These are phyloP conservation scores for Chionoecetes opilio DNA, from an alignment of 1,140 invertebrate species.

Conservation along the genomic window DNA sequence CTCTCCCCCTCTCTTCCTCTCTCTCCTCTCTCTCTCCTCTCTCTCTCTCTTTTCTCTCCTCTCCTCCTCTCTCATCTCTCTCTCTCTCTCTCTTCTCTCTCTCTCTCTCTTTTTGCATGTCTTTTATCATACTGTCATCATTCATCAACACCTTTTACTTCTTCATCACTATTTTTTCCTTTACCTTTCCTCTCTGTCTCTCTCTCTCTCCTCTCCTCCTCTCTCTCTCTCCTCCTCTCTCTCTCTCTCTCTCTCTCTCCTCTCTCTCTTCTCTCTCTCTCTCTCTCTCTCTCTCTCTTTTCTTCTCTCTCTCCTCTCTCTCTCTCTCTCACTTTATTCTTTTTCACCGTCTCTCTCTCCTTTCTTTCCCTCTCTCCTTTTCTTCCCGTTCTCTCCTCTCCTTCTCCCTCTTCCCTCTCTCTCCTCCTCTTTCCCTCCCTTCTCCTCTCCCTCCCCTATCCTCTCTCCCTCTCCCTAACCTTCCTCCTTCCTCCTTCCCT, in stretches of 20 bases:
- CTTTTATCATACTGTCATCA: not conserved
- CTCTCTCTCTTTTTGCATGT: not conserved
- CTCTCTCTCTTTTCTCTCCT: not conserved
- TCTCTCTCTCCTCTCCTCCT: not conserved
- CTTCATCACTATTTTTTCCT: not conserved
- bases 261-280: not conserved
- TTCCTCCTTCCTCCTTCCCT: not conserved
- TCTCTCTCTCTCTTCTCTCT: not conserved
- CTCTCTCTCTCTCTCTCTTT: not conserved
- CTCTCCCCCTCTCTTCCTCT: not conserved
- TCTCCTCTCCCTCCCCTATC: not conserved
- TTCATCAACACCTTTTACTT: not conserved
- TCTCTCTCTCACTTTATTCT: not conserved
- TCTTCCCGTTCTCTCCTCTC: too few species aligned
- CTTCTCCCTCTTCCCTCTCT: not conserved
- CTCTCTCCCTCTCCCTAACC: not conserved
- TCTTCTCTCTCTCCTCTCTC: not conserved
- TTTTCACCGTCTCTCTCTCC: not conserved
- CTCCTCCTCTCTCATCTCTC: not conserved
- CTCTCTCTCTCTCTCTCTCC: conserved; percentile 6
- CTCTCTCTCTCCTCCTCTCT: conserved; percentile 53
- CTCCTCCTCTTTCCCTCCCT: not conserved
- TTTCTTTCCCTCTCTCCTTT: not conserved
- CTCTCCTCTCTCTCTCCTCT: not conserved
- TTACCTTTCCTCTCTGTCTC: not conserved